Percentiles rank a stretch among this genome's conserved stretches.
Conservation (phyloP, 2,797 vertebrate species). For the Enteromius afrohamiltoni region DNA sequence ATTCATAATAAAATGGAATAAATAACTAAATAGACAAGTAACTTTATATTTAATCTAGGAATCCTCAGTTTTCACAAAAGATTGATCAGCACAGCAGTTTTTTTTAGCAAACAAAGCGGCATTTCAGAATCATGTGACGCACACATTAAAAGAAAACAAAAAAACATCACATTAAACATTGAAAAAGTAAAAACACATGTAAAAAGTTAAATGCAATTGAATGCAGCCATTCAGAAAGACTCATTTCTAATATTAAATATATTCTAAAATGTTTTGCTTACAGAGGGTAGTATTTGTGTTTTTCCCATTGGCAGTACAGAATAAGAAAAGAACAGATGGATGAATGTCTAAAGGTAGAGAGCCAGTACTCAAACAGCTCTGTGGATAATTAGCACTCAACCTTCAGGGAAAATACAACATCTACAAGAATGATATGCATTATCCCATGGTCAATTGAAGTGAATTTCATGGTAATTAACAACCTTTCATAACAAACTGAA, state of each 20-base stretch:
- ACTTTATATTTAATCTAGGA: slow-evolving; percentile 60
- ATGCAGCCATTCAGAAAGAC: too few species aligned
- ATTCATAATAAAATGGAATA: too few species aligned
- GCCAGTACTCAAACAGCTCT: slow-evolving; percentile 26
- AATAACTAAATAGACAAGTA: too few species aligned
- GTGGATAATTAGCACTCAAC: slow-evolving; percentile 47
- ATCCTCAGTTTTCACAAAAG: background rate
- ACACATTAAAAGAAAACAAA: too few species aligned
- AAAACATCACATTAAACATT: too few species aligned
- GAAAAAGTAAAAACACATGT: too few species aligned
- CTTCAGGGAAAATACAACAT: slow-evolving; percentile 20
- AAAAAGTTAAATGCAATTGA: too few species aligned
- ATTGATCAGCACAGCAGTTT: background rate
- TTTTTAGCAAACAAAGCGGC: too few species aligned
- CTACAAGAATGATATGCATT: background rate
- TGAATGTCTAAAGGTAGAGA: slow-evolving; percentile 12
- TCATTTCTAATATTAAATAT: too few species aligned
- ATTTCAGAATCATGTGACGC: slow-evolving; percentile 3
- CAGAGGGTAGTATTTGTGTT: background rate
- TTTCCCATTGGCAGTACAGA: background rate
- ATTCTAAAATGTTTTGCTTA: background rate
- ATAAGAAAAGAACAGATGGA: slow-evolving; percentile 33
- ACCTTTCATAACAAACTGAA: background rate
- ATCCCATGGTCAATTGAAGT: slow-evolving; percentile 3
- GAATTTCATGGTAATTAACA: background rate